These are phyloP conservation scores for Notiomystis cincta DNA, from an alignment of 2,113 vertebrate genomes.

Conservation along the genomic window DNA sequence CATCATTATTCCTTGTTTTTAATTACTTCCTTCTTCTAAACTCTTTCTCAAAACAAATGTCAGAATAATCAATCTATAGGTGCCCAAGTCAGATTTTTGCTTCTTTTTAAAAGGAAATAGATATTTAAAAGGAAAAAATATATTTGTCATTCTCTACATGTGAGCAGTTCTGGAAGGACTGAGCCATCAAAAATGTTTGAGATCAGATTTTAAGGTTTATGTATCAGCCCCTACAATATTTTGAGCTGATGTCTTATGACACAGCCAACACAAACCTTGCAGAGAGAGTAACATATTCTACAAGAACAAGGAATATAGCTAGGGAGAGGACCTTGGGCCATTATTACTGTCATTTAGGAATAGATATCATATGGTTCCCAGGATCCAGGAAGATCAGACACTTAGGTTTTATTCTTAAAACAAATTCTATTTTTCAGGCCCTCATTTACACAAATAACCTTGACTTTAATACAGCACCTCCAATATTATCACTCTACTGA, in stretches of 20 bases:
- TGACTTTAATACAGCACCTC: neutral
- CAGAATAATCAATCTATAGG: neutral
- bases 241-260: neutral
- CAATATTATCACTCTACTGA: neutral
- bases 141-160: neutral
- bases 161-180: neutral
- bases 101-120: neutral
- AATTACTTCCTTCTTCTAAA: neutral
- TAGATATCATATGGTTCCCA: neutral
- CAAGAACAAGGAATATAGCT: neutral
- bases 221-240: neutral
- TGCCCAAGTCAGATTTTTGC: neutral
- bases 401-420: neutral
- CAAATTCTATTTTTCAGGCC: neutral
- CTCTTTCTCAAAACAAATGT: neutral
- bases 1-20: neutral
- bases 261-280: neutral
- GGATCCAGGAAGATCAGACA: neutral
- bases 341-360: neutral
- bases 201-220: neutral
- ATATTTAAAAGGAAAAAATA: neutral
- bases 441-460: neutral
- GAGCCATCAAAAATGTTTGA: neutral
- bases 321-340: neutral
- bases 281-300: neutral